These are phyloP conservation scores for Caranx ignobilis DNA, from an alignment of 2,113 vertebrate species.

Conservation along the genomic window DNA sequence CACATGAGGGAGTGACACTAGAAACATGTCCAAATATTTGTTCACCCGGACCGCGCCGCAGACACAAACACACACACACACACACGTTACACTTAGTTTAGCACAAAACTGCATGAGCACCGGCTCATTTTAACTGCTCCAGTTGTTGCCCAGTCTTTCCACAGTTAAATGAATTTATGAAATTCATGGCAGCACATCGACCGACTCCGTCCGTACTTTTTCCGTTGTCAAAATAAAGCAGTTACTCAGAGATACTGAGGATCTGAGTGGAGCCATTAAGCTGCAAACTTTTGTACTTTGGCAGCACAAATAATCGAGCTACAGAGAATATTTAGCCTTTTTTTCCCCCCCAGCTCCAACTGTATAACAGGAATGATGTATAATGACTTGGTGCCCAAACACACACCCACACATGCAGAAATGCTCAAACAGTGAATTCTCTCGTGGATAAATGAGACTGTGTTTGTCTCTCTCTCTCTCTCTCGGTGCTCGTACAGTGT, in stretches of 20 bases:
- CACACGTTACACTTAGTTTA: not conserved
- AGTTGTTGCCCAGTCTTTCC: not conserved
- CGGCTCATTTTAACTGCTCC: not conserved
- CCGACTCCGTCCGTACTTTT: not conserved
- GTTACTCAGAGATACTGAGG: not conserved
- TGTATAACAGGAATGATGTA: not conserved
- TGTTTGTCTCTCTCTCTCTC: constrained; percentile 22
- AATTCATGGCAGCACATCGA: not conserved
- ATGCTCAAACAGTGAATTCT: constrained; percentile 30
- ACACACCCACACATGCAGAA: constrained; percentile 28
- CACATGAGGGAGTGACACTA: not conserved
- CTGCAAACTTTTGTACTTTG: not conserved
- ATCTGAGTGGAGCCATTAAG: not conserved
- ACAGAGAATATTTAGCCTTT: not conserved
- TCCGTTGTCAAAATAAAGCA: not conserved
- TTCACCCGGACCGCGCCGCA: not conserved
- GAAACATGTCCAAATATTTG: not conserved
- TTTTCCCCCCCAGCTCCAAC: not conserved
- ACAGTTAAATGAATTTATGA: not conserved
- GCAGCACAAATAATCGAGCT: constrained; percentile 3
- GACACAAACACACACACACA: not conserved
- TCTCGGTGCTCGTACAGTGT: constrained; percentile 38
- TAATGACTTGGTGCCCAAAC: constrained; percentile 19
- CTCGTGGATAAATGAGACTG: constrained; percentile 19
- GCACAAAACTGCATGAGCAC: not conserved